Conservation (phyloP, 2,113 vertebrate genomes). For the Gobiocypris rarus region DNA sequence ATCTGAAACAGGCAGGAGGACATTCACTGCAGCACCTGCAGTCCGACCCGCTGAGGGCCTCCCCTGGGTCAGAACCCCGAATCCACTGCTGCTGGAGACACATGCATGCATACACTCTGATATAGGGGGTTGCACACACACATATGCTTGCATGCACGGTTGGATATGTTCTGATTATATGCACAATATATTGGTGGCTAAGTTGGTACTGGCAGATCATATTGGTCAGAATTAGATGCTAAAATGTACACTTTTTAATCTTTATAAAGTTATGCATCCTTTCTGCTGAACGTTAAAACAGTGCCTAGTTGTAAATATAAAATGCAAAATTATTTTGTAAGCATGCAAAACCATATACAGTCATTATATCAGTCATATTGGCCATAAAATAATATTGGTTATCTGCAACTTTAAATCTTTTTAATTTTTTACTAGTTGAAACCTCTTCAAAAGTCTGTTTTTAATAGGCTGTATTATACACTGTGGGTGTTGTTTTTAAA, state of each 20-base stretch:
- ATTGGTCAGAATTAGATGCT: not conserved
- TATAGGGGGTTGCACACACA: not conserved
- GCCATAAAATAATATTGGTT: not conserved
- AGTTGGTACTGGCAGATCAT: not conserved
- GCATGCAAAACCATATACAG: not conserved
- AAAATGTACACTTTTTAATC: not conserved
- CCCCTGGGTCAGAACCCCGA: conserved; percentile 18
- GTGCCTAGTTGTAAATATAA: not conserved
- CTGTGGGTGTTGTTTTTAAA: not conserved
- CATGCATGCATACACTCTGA: not conserved
- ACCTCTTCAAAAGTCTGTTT: not conserved
- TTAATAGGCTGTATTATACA: not conserved
- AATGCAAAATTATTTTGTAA: not conserved
- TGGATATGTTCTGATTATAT: not conserved
- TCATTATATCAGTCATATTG: not conserved
- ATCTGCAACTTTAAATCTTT: too few species aligned
- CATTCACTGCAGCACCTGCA: conserved; percentile 4
- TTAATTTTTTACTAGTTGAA: not conserved
- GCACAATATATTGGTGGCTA: not conserved
- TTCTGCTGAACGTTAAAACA: not conserved
- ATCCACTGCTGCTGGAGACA: not conserved
- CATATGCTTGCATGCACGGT: not conserved
- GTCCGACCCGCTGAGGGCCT: not conserved
- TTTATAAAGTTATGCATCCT: not conserved
- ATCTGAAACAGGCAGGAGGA: not conserved